Evolutionary conservation across 2,888 invertebrate genomes (phyloP), one percentile per base, ranked within the genome.

Genomic region (Callosobruchus maculatus): DNA sequence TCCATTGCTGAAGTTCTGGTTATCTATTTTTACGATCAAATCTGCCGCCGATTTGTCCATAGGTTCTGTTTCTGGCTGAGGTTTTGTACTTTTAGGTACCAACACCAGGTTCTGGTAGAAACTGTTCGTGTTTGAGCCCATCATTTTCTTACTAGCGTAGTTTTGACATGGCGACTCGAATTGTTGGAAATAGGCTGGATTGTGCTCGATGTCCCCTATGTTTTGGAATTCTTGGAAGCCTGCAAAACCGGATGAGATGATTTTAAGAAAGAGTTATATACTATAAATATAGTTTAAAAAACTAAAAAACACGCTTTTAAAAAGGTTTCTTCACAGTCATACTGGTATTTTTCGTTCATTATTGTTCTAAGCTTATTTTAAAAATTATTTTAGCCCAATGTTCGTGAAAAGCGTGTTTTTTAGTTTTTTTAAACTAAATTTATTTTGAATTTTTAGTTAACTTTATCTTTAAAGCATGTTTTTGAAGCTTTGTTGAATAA

Each of bases 21-120:
- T 86, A 75, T 87, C 86, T 7, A 83, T 84, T 78, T 87, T 87
- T 0, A 86, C 86, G 3, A 87, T 83, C n/a, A 87, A 76, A 78
- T 87, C 87, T 0, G 84, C 84, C 9, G 82, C 81, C 0, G 83
- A 78, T 77, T 87, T 86, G 22, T 82, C 81, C 77, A 85, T 75
- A 0, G 80, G 77, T 20, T 77, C 75, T 0, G 75, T 75, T 70
- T 80, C 78, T 0, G 76, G 71, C 7, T 77, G 77, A 3, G 78
- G 78, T 21, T 77, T 76, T 21, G 72, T 20, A 1, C 67, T 67
- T 68, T 80, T 81, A 18, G 83, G 81, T 21, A 81, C 80, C 73
- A 82, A 71, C n/a, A 80, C 79, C 74, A 81, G 78, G 71, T 81
- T 81, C 70, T 83, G 83, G 74, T 83, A 82, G 68, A 83, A 81